Base-by-base conservation (phyloP, 2,797 vertebrate genomes). In the Masticophis lateralis region DNA sequence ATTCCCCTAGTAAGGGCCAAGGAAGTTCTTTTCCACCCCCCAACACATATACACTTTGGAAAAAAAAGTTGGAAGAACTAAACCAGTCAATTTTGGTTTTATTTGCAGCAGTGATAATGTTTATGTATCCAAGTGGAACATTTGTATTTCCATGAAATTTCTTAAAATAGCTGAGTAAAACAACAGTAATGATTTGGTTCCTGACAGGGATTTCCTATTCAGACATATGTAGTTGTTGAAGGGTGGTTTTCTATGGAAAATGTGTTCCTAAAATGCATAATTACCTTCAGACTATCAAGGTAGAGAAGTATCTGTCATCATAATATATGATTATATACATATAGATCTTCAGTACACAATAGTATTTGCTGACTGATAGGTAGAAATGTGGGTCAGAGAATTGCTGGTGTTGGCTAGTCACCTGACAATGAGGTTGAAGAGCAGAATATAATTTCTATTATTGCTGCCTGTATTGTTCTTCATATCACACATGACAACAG, bases 361-460 rank as follows among this genome's bases (percentile, higher is more conserved):
- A 37, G 28, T 83, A 47, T 83, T 60, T 56, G 22, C 22, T 90
- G 61, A 37, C 28, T 43, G 92, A 56, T n/a, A 89, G 74, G 22
- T 93, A 32, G 66, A 91, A 88, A 88, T 93, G 89, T 93, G 56
- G 92, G 66, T 93, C 90, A 93, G 16, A 61, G 37, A 91, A 60
- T 63, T 91, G 47, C 57, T 91, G 66, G 90, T 61, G 56, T 32
- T 74, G 27, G 55, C 55, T 91, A 20, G 20, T 37, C 20, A 91
- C 12, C 92, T 90, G 86, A 91, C 63, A 79, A 79, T 32, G 16
- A 88, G 4, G 57, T 43, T 91, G 86, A 91, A 51, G 5, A 55
- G 66, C 86, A 91, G 47, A 93, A 93, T 83, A 28, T 91, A 93
- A 91, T 90, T 91, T 37, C 61, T 55, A 60, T 91, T 93, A 91